Percentiles rank a stretch among this genome's conserved stretches.
phyloP scores from a whole-genome alignment of 2,888 invertebrate species.

The Xanthostigma xanthostigma region DNA sequence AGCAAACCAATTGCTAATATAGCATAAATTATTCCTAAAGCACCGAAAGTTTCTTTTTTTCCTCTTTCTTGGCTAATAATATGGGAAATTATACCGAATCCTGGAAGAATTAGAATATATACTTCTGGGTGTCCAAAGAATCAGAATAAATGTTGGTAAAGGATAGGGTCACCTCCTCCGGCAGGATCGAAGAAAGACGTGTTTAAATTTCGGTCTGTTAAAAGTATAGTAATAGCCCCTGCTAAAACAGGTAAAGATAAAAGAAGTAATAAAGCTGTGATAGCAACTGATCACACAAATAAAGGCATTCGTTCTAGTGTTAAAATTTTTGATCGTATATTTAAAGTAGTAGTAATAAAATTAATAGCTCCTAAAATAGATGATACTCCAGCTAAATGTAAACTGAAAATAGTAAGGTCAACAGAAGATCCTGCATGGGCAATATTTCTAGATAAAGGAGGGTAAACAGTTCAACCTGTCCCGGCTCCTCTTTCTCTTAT shows the following conservation, averaged over 20 bases:
- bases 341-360: conserved; percentile 63
- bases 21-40: conserved; percentile 68
- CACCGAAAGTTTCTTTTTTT: conserved; percentile 59
- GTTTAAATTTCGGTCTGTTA: conserved; percentile 68
- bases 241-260: conserved; percentile 62
- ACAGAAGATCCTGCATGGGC: conserved; percentile 52
- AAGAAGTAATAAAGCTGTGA: conserved; percentile 48
- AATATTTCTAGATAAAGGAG: conserved; percentile 47
- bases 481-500: conserved; percentile 55
- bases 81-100: conserved; percentile 69
- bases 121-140: conserved; percentile 82
- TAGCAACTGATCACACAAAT: conserved; percentile 58
- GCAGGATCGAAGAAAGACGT: conserved; percentile 68
- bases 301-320: conserved; percentile 48
- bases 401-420: conserved; percentile 60
- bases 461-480: conserved; percentile 67
- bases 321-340: conserved; percentile 47
- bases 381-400: conserved; percentile 59
- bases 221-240: conserved; percentile 63
- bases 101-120: conserved; percentile 72
- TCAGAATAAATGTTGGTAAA: conserved; percentile 76
- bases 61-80: conserved; percentile 59
- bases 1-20: conserved; percentile 66
- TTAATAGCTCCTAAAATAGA: conserved; percentile 65
- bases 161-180: conserved; percentile 65